Conservation (phyloP, 2,888 invertebrate species). For the Cordylochernes scorpioides region DNA sequence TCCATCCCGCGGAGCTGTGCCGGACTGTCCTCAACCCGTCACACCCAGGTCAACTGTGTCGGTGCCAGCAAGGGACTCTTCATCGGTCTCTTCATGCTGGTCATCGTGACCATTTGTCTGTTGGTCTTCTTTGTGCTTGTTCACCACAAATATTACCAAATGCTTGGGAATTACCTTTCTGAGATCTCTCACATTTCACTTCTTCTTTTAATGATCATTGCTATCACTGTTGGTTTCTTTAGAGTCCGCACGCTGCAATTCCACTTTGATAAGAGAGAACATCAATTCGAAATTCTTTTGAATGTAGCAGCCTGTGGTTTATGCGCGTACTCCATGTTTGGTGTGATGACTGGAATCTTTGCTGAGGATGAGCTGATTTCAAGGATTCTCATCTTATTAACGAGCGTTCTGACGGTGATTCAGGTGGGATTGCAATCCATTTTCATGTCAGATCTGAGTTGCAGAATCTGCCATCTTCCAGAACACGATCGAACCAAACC, state of each 20-base stretch:
- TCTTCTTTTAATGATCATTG: constrained; percentile 61
- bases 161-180: constrained; percentile 63
- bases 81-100: constrained; percentile 25
- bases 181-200: constrained; percentile 73
- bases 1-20: constrained; percentile 8
- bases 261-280: constrained; percentile 33
- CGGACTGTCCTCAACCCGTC: constrained; percentile 9
- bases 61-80: constrained; percentile 39
- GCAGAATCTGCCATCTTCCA: constrained; percentile 20
- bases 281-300: constrained; percentile 45
- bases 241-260: constrained; percentile 40
- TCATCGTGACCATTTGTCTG: constrained; percentile 66
- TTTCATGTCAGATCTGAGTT: constrained; percentile 72
- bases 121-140: constrained; percentile 85
- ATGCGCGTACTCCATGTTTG: constrained; percentile 77
- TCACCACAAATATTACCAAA: constrained; percentile 40
- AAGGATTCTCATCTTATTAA: constrained; percentile 63
- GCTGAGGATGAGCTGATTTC: constrained; percentile 37
- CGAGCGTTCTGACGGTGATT: constrained; percentile 54
- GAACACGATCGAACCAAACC: constrained; percentile 54
- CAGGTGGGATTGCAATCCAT: constrained; percentile 66
- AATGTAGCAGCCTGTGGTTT: constrained; percentile 78
- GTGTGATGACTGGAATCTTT: constrained; percentile 66
- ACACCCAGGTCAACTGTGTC: constrained; percentile 39
- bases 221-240: constrained; percentile 57